phyloP scores from a whole-genome alignment of 2,888 invertebrate species.

The Diplolepis rosae region DNA sequence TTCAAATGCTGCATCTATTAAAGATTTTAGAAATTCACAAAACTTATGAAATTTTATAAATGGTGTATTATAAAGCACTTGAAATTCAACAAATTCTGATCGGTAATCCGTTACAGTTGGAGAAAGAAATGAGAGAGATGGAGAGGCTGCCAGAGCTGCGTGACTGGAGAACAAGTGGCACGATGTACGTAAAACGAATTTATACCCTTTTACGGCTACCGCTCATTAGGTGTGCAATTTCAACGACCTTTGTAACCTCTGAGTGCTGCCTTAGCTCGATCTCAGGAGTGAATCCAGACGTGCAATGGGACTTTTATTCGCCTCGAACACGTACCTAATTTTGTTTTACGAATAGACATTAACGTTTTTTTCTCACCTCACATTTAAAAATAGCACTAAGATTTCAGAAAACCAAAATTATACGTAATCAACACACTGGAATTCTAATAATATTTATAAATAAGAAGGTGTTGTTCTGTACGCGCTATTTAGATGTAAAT shows the following conservation, averaged over 20 bases:
- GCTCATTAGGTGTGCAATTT: constrained; percentile 64
- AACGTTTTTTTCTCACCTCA: neutral
- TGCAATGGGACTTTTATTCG: neutral
- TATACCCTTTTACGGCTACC: constrained; percentile 62
- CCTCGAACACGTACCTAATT: neutral
- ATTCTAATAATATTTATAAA: neutral
- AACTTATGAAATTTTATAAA: too few relatives aligned
- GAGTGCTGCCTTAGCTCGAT: neutral
- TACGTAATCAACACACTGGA: too few relatives aligned
- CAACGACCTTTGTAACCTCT: constrained; percentile 15
- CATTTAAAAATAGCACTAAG: neutral
- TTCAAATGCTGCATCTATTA: too few relatives aligned
- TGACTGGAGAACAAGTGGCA: constrained; percentile 47
- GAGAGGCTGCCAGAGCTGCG: constrained; percentile 45
- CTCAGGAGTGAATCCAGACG: neutral
- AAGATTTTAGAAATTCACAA: too few relatives aligned
- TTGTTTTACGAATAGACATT: neutral
- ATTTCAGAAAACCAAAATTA: neutral
- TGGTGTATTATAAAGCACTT: too few relatives aligned
- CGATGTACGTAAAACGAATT: constrained; percentile 63
- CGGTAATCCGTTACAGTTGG: neutral
- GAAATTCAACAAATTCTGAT: neutral
- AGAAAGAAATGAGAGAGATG: neutral
- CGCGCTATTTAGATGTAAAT: too few relatives aligned
- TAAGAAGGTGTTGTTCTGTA: neutral